These are phyloP conservation scores for Agrochola lota DNA, from an alignment of 2,888 invertebrate genomes.

Conservation along the genomic window DNA sequence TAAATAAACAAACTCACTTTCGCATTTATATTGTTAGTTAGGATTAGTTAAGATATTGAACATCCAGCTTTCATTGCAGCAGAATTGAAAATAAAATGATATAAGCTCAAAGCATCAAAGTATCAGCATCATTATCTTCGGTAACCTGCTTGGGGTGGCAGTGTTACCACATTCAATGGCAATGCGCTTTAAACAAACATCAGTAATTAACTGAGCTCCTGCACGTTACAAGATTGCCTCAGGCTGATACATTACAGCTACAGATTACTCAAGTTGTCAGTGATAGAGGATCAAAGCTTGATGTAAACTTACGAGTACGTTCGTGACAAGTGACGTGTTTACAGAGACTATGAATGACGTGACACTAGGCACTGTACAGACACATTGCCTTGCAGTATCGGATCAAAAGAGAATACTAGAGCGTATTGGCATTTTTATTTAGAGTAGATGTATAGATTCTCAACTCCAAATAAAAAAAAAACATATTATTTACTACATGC, in stretches of 20 bases:
- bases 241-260: not conserved
- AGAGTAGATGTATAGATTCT: not conserved
- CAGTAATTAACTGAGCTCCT: not conserved
- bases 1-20: too few species aligned
- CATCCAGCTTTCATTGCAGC: too few species aligned
- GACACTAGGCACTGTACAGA: not conserved
- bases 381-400: not conserved
- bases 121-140: too few species aligned
- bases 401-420: not conserved
- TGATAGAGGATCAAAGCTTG: constrained; percentile 30
- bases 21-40: too few species aligned
- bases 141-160: too few species aligned
- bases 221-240: not conserved
- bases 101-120: too few species aligned
- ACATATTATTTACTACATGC: not conserved
- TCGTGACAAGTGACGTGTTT: constrained; percentile 16
- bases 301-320: constrained; percentile 1
- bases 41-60: too few species aligned
- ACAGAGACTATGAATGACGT: constrained; percentile 20
- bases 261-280: constrained; percentile 4
- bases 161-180: too few species aligned
- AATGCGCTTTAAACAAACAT: too few species aligned
- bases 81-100: too few species aligned
- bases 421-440: not conserved
- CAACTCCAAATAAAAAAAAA: not conserved